Base-by-base conservation (phyloP, 2,797 vertebrate genomes). In the Microctenopoma steveboyesi region DNA sequence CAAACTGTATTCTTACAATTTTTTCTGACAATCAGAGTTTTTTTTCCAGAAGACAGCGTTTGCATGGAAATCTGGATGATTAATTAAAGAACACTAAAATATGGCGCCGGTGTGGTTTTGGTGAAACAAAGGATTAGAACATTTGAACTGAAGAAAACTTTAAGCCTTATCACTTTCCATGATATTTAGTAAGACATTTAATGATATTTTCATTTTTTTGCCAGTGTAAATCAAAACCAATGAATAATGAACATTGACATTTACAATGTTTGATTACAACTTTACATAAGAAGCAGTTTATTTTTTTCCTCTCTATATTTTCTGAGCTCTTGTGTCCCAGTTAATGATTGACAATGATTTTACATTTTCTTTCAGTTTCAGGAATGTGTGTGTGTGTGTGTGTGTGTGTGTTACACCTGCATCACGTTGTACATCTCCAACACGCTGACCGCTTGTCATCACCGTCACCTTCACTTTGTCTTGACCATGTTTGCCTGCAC, bases 1-100 rank as follows among this genome's bases (percentile, higher is more conserved):
- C 74, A 74, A 62, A 76, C 65, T 74, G 71, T 65, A 62, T 66
- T 79, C 74, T 84, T 70, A 84, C 72, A 76, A 75, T 70, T 80
- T 86, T 80, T 87, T 92, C 79, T 92, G 92, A 94, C 92, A 93
- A 94, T 94, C 94, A 93, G 90, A 87, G 86, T 86, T 33, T 33
- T 88, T 84, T 89, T 82, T 76, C 68, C 76, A 81, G 79, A 62
- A 62, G 83, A 83, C 67, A 30, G 27, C 10, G 48, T 81, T 76
- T 65, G 37, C 59, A n/a, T n/a, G 49, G 60, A 69, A 9, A 4
- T 37, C 50, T 15, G 77, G 69, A 86, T 47, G 12, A 42, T 56
- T 3, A 42, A 47, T 40, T 42, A 49, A 47, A 61, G 52, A 55
- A 78, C 46, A 51, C 25, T 45, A 43, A 39, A 45, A 12, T 4